A percentile compares a stretch with the other conserved stretches of the same genome.
phyloP scores from a whole-genome alignment of 2,888 invertebrate species.

The Leucania comma region DNA sequence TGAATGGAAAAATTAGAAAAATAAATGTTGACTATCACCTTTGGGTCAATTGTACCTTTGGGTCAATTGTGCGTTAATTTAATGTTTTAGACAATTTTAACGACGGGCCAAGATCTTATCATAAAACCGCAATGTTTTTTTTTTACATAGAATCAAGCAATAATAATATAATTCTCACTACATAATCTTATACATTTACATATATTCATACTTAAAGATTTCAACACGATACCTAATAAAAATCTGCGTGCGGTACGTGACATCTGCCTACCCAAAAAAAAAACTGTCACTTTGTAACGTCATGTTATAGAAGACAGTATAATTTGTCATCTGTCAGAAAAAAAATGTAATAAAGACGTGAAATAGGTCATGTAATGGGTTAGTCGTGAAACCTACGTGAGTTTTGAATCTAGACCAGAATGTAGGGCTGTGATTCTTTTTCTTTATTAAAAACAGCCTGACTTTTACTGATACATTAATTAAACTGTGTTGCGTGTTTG shows the following conservation, averaged over 20 bases:
- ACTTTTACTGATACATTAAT: slow-evolving; percentile 28
- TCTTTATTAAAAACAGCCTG: not conserved
- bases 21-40: not conserved
- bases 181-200: slow-evolving; percentile 46
- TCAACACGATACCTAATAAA: slow-evolving; percentile 46
- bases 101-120: slow-evolving; percentile 17
- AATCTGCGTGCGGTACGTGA: slow-evolving; percentile 47
- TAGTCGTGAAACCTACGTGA: slow-evolving; percentile 50
- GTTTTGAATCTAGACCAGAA: slow-evolving; percentile 41
- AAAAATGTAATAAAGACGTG: slow-evolving; percentile 45
- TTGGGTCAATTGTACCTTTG: not conserved
- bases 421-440: slow-evolving; percentile 29
- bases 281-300: slow-evolving; percentile 50
- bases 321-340: slow-evolving; percentile 58
- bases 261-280: slow-evolving; percentile 47
- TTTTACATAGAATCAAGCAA: slow-evolving; percentile 36
- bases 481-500: slow-evolving; percentile 3
- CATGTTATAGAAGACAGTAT: slow-evolving; percentile 45
- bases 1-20: not conserved
- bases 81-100: not conserved
- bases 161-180: slow-evolving; percentile 52
- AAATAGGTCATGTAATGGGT: slow-evolving; percentile 48
- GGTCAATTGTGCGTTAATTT: not conserved
- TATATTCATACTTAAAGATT: slow-evolving; percentile 48
- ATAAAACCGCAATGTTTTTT: slow-evolving; percentile 9